Evolutionary conservation across 2,888 invertebrate species (phyloP).

Genomic region (Colletes collaris): DNA sequence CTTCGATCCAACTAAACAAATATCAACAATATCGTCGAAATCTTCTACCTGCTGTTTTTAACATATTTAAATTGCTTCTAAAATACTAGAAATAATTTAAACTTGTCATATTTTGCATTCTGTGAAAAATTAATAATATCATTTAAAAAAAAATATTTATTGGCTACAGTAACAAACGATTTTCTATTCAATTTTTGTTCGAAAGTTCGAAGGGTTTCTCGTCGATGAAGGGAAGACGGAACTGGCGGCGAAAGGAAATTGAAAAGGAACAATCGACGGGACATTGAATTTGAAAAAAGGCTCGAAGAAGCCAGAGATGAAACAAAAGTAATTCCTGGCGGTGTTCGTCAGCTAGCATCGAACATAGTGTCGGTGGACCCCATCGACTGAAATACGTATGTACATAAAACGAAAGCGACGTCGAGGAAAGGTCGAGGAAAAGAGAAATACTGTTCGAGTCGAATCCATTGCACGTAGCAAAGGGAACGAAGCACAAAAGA

Average conservation of each 20-base stretch:
- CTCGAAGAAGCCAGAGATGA: conserved; percentile 38
- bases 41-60: not conserved
- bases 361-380: conserved; percentile 49
- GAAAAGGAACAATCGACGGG: not conserved
- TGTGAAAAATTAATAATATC: too few relatives aligned
- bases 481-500: conserved; percentile 44
- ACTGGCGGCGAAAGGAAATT: conserved; percentile 3
- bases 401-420: conserved; percentile 57
- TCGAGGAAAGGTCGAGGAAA: conserved; percentile 42
- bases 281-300: conserved; percentile 2
- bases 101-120: too few relatives aligned
- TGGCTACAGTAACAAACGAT: not conserved
- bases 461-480: conserved; percentile 40
- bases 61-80: too few relatives aligned
- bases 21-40: not conserved
- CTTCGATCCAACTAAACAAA: not conserved
- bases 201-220: not conserved
- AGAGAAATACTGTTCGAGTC: conserved; percentile 43
- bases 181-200: not conserved
- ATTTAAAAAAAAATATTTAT: not conserved
- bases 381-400: conserved; percentile 52
- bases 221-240: conserved; percentile 2
- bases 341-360: conserved; percentile 60
- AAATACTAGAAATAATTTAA: too few relatives aligned
- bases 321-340: conserved; percentile 65